A percentile compares a stretch with the other conserved stretches of the same genome.
phyloP scores from a whole-genome alignment of 2,113 vertebrate species.

The Heteronetta atricapilla region DNA sequence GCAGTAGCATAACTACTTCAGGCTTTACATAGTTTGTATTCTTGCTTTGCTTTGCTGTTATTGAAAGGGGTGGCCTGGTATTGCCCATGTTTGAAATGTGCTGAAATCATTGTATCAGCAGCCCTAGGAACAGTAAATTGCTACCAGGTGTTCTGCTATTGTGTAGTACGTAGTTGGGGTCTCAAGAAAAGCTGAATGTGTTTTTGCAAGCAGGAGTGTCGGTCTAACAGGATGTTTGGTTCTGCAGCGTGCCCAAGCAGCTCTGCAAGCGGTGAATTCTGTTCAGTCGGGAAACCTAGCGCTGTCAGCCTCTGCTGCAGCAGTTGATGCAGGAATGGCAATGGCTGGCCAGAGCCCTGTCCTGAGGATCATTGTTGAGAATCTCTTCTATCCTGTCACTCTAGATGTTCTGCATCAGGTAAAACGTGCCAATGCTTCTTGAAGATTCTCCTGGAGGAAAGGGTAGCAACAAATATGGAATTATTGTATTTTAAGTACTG shows the following conservation, averaged over 20 bases:
- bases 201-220: not conserved
- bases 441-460: not conserved
- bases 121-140: not conserved
- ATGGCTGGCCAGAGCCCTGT: conserved; percentile 88
- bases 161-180: not conserved
- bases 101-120: not conserved
- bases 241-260: conserved; percentile 90
- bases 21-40: not conserved
- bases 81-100: fast-evolving
- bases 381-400: conserved; percentile 93
- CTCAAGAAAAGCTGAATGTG: not conserved
- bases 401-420: conserved; percentile 96
- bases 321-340: conserved; percentile 77
- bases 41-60: not conserved
- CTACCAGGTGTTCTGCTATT: not conserved
- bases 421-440: fast-evolving
- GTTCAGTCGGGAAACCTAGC: conserved; percentile 85
- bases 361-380: conserved; percentile 94
- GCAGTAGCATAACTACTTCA: not conserved
- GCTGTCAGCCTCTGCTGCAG: conserved; percentile 69
- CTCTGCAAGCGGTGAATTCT: conserved; percentile 87
- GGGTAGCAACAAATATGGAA: not conserved
- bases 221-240: not conserved
- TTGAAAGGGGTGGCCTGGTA: not conserved
- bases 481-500: not conserved